Evolutionary conservation across 2,888 invertebrate genomes (phyloP).

Genomic region (Ariolimax columbianus): DNA sequence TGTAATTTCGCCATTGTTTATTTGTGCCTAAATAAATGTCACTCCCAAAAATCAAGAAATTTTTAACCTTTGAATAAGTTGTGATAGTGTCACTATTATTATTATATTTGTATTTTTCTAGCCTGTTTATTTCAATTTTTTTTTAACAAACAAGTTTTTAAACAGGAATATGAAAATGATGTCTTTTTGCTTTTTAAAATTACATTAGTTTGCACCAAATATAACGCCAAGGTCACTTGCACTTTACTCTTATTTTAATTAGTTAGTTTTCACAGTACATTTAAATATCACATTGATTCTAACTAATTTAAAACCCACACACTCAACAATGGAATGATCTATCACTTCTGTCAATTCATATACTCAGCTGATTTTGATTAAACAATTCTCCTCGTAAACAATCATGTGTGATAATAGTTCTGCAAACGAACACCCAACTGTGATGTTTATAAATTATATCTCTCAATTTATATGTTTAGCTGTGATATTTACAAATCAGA

Average conservation of each 20-base stretch:
- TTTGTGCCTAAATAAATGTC: background rate
- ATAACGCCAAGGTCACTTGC: background rate
- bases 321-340: too few relatives aligned
- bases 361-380: too few relatives aligned
- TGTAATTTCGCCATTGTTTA: background rate
- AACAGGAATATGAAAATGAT: background rate
- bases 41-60: background rate
- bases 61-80: background rate
- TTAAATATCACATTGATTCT: background rate
- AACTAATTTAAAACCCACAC: too few relatives aligned
- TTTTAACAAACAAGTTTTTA: background rate
- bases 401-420: too few relatives aligned
- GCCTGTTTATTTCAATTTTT: too few relatives aligned
- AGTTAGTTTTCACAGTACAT: background rate
- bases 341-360: too few relatives aligned
- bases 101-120: too few relatives aligned
- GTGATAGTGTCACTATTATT: background rate
- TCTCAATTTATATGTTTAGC: too few relatives aligned
- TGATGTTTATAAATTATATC: too few relatives aligned
- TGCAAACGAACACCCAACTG: too few relatives aligned
- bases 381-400: too few relatives aligned
- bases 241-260: background rate
- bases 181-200: background rate
- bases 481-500: too few relatives aligned
- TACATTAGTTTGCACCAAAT: background rate